Base-by-base conservation (phyloP, 64 coral and sea anemone genomes). In the Pocillopora verrucosa region DNA sequence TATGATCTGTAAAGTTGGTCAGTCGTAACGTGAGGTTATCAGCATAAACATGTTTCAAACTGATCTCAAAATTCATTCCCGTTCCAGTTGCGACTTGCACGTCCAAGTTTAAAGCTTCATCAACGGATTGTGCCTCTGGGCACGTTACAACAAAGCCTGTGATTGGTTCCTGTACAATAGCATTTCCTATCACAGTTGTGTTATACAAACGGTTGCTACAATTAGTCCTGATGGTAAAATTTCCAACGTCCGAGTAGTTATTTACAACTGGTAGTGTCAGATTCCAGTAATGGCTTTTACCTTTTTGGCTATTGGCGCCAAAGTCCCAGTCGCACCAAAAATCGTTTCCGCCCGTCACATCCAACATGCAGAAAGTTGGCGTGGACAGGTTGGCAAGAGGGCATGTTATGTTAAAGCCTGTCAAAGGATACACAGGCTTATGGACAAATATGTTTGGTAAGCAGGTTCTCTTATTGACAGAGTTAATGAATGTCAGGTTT, bases 251-350 rank as follows among this genome's bases (percentile, higher is more conserved):
- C 15, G 59, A 20, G 36, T 91, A 97, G 7, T 5, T 68, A 25
- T 97, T 62, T 16, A 60, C 58, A 15, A 90, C 76, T 16, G 36
- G 57, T 14, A 59, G 56, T 11, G 88, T 89, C 36, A 87, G 61
- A 41, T 88, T 91, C 37, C 82, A 93, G 73, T 80, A 97, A 61
- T 77, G 82, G 34, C 79, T 84, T 25, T 17, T 36, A 9, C 59
- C 38, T 16, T 17, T 34, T 56, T 72, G 58, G 35, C 82, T 76
- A 36, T 93, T 84, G 59, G 77, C 57, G 38, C 91, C 95, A 82
- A 93, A 97, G 13, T 83, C 57, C 91, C 92, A 97, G 36, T 86
- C 81, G 68, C 95, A 97, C 12, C 41, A 82, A 73, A 93, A 97
- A 61, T 97, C 95, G 24, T 82, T 93, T 17, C 95, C 95, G 14